phyloP scores from a whole-genome alignment of 2,888 invertebrate genomes.

The Cataglyphis cursor region DNA sequence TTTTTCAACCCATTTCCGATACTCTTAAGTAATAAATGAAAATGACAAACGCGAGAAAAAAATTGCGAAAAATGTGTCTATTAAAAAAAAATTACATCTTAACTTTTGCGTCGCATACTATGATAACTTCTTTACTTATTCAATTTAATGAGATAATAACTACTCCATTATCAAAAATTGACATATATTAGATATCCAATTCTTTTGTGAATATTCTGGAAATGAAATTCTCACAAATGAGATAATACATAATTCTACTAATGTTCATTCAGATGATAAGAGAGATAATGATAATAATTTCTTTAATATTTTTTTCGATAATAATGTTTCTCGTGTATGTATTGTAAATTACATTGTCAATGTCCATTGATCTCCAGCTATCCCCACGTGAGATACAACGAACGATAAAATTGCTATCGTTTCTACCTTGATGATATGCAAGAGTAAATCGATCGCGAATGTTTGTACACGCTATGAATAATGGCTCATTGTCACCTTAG shows the following conservation, averaged over 20 bases:
- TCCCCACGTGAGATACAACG: background rate
- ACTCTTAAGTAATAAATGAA: slow-evolving; percentile 6
- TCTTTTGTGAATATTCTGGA: background rate
- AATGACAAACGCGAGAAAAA: background rate
- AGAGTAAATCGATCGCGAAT: slow-evolving; percentile 11
- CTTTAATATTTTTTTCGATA: background rate
- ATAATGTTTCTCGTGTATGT: background rate
- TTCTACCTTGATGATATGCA: background rate
- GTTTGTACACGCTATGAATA: slow-evolving; percentile 42
- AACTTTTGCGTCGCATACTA: slow-evolving; percentile 12
- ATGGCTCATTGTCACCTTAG: slow-evolving; percentile 37
- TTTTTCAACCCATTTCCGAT: background rate
- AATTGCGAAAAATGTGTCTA: background rate
- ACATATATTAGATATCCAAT: background rate
- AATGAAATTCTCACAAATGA: background rate
- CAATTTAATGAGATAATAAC: background rate
- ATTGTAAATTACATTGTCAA: slow-evolving; percentile 13
- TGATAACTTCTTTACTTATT: background rate
- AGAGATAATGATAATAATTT: background rate
- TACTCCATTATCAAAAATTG: background rate
- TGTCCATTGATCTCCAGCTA: background rate
- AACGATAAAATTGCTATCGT: background rate
- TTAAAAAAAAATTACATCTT: background rate
- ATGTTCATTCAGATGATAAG: background rate
- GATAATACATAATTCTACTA: background rate